Percentiles rank a stretch among this genome's conserved stretches.
Evolutionary conservation across 2,797 vertebrate genomes (phyloP).

Genomic region (Sebastiscus albofasciatus): DNA sequence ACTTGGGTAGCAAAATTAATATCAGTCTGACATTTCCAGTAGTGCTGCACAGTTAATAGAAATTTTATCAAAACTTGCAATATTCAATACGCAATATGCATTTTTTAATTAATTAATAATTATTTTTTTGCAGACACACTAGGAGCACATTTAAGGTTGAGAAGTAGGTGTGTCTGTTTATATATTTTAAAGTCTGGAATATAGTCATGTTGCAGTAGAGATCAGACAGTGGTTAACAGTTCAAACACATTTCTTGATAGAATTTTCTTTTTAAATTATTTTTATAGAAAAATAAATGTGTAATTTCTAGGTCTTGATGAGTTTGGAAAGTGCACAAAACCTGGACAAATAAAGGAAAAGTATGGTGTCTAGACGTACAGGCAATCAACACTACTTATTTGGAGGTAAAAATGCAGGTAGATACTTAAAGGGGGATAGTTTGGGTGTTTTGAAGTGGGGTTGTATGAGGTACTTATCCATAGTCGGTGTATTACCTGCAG

Average conservation of each 20-base stretch:
- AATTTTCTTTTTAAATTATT: background rate
- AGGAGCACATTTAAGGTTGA: background rate
- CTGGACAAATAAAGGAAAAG: background rate
- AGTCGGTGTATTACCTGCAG: no score
- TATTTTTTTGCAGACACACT: background rate
- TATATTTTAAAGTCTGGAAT: background rate
- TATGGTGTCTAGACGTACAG: no score
- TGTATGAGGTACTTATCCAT: no score
- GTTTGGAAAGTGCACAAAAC: no score
- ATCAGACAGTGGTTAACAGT: background rate
- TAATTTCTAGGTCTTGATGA: background rate
- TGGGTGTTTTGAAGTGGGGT: no score
- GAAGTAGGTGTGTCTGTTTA: background rate
- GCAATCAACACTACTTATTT: background rate
- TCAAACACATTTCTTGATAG: background rate
- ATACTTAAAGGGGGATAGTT: background rate
- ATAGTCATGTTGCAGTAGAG: background rate
- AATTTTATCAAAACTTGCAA: fast-evolving
- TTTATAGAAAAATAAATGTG: no score
- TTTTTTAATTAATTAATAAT: no score
- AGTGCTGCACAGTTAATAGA: fast-evolving
- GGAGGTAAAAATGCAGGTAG: background rate
- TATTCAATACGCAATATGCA: no score
- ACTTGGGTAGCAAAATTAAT: no score
- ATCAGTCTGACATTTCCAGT: fast-evolving